Evolutionary conservation across 2,888 invertebrate species (phyloP).

Genomic region (Nomada ruficornis): DNA sequence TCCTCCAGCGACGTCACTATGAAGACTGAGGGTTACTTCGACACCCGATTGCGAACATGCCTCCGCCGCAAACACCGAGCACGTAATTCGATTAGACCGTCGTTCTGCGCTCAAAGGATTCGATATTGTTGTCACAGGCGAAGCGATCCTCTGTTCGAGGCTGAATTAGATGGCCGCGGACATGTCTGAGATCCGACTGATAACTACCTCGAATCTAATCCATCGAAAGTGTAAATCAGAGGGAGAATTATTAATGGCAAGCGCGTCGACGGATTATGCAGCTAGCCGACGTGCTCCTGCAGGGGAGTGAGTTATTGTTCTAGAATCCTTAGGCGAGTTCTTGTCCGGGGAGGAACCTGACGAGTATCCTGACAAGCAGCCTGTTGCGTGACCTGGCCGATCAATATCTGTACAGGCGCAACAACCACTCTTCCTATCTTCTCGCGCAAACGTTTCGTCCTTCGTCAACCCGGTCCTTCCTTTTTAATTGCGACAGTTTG

Average conservation of each 20-base stretch:
- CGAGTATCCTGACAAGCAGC: conserved; percentile 76
- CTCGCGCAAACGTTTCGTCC: conserved; percentile 49
- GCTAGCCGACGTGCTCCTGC: conserved; percentile 7
- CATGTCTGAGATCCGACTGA: too few species aligned
- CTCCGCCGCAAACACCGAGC: too few species aligned
- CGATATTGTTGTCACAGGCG: conserved; percentile 3
- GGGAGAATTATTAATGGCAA: conserved; percentile 48
- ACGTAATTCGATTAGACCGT: background rate
- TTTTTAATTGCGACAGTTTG: background rate
- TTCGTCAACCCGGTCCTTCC: background rate
- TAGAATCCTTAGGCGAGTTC: conserved; percentile 59
- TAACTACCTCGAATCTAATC: too few species aligned
- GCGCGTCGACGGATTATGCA: conserved; percentile 27
- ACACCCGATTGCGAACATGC: too few species aligned
- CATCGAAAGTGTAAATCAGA: conserved; percentile 8
- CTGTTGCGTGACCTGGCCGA: conserved; percentile 81
- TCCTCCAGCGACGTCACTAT: too few species aligned
- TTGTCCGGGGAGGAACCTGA: conserved; percentile 67
- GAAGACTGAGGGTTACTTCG: too few species aligned
- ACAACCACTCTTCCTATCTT: conserved; percentile 71
- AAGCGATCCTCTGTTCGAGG: background rate
- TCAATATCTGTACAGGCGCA: conserved; percentile 80
- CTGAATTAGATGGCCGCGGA: background rate
- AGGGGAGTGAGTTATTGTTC: conserved; percentile 41
- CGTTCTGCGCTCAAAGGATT: background rate